Evolutionary conservation across 1,140 invertebrate species (phyloP), one percentile per base, ranked within the genome.

Genomic region (Orussus abietinus): DNA sequence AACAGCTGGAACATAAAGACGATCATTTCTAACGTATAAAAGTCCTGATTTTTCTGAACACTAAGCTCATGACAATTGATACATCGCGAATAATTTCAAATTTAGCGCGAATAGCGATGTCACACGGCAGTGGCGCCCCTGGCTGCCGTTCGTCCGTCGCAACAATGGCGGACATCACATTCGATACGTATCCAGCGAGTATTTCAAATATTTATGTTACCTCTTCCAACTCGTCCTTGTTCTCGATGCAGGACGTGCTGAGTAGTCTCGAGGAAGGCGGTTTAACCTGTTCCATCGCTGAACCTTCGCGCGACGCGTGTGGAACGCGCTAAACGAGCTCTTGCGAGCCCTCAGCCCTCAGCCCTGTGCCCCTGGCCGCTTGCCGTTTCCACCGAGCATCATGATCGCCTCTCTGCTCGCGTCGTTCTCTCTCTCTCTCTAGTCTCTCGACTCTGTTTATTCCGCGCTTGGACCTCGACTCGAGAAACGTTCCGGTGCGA

Each of bases 151-250:
- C 58, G 63, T 62, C 58, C 52, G 52, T 64, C 62, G 59, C 55
- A 64, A 66, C 64, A 66, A 68, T 68, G 65, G 65, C 65, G 59
- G 47, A 40, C 57, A 57, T 64, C 54, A 56, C 54, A 66, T 59
- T 55, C 54, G 59, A 66, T 67, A 69, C 62, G 59, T 67, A 60
- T 55, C 53, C 57, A 60, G 58, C 49, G 55, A 64, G 50, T 59
- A 68, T 62, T 62, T 56, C 36, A 62, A 59, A 56, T 58, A 61
- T 60, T 62, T 50, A 35, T 64, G 68, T 77, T 85, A 88, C 86
- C 85, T 88, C 85, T 66, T 88, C 85, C 59, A 85, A 75, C 64
- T 88, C 85, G 77, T 88, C 86, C 78, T 85, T 86, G 74, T 82
- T 84, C 76, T 88, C 85, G 66, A 88, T 80, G 61, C 80, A 77